Percentiles rank a stretch among this genome's conserved stretches.
These are phyloP conservation scores for Saccopteryx leptura DNA, from an alignment of 2,113 vertebrate species.

Conservation along the genomic window DNA sequence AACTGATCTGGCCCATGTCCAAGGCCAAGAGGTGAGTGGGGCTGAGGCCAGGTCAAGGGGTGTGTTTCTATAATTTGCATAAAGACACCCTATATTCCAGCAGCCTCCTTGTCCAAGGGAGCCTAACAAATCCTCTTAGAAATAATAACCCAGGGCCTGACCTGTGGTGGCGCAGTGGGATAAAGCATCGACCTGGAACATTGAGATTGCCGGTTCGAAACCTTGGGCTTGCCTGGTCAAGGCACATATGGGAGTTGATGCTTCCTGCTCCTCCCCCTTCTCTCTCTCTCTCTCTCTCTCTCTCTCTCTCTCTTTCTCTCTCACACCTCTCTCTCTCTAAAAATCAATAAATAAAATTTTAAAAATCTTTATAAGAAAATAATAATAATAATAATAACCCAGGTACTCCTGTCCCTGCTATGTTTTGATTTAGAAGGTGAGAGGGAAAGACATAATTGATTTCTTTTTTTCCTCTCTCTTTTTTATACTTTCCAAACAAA, in stretches of 20 bases:
- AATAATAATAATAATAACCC: neutral
- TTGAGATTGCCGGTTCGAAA: too few species aligned
- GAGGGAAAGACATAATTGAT: neutral
- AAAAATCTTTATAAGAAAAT: too few species aligned
- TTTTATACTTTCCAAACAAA: neutral
- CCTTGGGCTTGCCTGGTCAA: too few species aligned
- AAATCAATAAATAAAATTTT: too few species aligned
- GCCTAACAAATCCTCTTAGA: neutral
- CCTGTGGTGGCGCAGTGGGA: too few species aligned
- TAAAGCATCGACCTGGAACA: too few species aligned
- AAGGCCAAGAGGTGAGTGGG: neutral
- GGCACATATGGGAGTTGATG: too few species aligned
- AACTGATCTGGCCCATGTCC: neutral
- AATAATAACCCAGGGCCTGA: neutral
- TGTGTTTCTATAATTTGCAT: neutral
- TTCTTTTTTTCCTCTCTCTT: neutral
- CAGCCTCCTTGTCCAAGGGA: neutral
- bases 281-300: too few species aligned
- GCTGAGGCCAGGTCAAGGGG: neutral
- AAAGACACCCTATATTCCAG: neutral
- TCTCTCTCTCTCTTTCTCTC: too few species aligned
- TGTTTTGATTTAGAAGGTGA: neutral
- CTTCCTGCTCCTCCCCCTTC: too few species aligned
- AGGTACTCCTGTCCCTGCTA: neutral
- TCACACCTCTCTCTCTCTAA: too few species aligned